A percentile compares a stretch with the other conserved stretches of the same genome.
Evolutionary conservation across 2,113 vertebrate genomes (phyloP).

Genomic region (Limnothrissa miodon): DNA sequence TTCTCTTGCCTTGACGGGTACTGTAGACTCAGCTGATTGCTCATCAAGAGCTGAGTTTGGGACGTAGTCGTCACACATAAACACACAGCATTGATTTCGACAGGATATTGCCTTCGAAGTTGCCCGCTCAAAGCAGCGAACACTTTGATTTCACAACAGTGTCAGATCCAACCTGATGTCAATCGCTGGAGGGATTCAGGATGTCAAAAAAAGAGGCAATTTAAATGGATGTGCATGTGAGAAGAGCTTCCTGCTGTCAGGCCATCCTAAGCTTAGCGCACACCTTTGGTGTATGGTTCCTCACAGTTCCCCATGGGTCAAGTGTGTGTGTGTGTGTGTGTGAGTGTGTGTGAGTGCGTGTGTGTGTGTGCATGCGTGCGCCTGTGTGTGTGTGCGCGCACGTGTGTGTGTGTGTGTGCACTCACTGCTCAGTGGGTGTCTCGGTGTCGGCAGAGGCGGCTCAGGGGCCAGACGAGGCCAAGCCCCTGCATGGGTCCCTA

Average conservation of each 20-base stretch:
- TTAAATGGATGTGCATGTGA: neutral
- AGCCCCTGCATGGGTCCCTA: constrained; percentile 48
- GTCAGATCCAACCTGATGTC: constrained; percentile 3
- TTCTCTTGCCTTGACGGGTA: neutral
- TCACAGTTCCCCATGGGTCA: neutral
- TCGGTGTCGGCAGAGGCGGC: constrained; percentile 37
- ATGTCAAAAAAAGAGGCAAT: neutral
- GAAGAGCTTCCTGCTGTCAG: neutral
- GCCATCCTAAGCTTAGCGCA: neutral
- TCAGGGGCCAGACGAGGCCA: constrained; percentile 49
- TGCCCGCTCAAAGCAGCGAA: neutral
- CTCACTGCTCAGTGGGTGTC: constrained; percentile 15
- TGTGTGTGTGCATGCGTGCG: neutral
- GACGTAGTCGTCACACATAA: neutral
- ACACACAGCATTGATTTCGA: neutral
- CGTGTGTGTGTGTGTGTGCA: neutral
- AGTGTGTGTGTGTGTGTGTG: neutral
- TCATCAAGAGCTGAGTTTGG: neutral
- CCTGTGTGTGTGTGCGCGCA: neutral
- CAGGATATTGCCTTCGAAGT: neutral
- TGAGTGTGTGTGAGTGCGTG: neutral
- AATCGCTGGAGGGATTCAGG: neutral
- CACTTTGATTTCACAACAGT: neutral
- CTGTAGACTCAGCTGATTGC: neutral
- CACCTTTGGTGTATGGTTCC: neutral